A percentile compares a stretch with the other conserved stretches of the same genome.
Evolutionary conservation across 2,113 vertebrate genomes (phyloP).

Genomic region (Paraplagusia blochii): DNA sequence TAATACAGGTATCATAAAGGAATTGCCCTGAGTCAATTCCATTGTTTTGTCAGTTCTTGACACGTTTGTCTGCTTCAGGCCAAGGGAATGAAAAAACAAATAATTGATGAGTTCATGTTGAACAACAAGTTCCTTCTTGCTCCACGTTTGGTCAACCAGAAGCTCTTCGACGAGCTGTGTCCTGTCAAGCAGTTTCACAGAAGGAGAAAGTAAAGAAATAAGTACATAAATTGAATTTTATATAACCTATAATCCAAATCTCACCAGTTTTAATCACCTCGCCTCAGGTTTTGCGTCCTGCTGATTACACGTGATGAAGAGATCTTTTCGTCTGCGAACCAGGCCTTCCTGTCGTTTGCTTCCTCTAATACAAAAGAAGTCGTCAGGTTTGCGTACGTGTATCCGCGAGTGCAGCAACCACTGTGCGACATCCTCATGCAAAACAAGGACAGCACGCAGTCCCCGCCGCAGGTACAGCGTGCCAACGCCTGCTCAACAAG

Average conservation of each 20-base stretch:
- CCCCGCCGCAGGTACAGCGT: constrained; percentile 66
- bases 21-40: background rate
- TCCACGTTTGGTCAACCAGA: constrained; percentile 89
- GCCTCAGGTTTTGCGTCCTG: constrained; percentile 86
- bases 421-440: constrained; percentile 79
- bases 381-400: constrained; percentile 85
- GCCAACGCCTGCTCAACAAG: background rate
- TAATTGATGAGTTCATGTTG: constrained; percentile 90
- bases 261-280: background rate
- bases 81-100: constrained; percentile 90
- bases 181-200: constrained; percentile 92
- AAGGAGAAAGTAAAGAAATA: constrained; percentile 85
- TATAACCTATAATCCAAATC: no score
- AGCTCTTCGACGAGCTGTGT: constrained; percentile 92
- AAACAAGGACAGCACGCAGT: constrained; percentile 64
- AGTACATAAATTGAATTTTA: background rate
- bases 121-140: constrained; percentile 92
- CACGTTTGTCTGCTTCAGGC: constrained; percentile 70
- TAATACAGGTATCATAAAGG: constrained; percentile 80
- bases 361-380: constrained; percentile 85
- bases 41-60: background rate
- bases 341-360: constrained; percentile 87
- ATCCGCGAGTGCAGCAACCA: constrained; percentile 82
- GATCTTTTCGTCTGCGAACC: constrained; percentile 73
- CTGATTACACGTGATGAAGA: constrained; percentile 83